These are phyloP conservation scores for Mus musculus DNA, from an alignment of 2,113 vertebrate genomes.

Conservation along the genomic window GRCm39 chr16:42195501-42196000, in stretches of 20 bases:
- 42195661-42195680: neutral
- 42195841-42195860: neutral
- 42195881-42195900: neutral
- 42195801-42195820: neutral
- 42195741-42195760: too few species aligned
- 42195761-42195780: neutral
- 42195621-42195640: neutral
- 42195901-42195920: neutral
- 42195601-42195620: neutral
- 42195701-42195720: neutral
- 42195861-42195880: neutral
- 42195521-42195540: too few species aligned
- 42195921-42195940: constrained; percentile 28
- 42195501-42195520: neutral
- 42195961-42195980: constrained; percentile 29
- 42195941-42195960: neutral
- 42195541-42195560: neutral
- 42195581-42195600: neutral
- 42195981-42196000: neutral
- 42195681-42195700: neutral
- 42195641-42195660: neutral
- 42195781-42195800: neutral
- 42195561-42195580: too few species aligned
- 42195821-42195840: neutral
- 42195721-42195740: neutral